Evolutionary conservation across 30 jellyfish, hydroid and myxozoan species (phyloP).

Genomic region (Chrysaora quinquecirrha): DNA sequence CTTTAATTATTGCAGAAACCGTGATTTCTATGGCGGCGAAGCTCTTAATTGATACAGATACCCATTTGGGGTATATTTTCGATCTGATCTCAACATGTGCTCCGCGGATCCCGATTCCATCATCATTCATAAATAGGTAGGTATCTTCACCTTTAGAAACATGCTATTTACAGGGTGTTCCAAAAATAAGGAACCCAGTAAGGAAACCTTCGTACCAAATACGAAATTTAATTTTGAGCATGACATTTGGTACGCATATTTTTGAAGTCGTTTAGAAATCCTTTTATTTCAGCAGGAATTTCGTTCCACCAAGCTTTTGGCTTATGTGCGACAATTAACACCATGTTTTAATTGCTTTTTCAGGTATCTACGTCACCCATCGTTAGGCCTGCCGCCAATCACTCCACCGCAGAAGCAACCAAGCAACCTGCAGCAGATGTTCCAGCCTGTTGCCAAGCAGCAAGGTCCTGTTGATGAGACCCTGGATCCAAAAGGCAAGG

Average conservation of each 20-base stretch:
- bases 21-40: conserved; percentile 86
- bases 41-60: conserved; percentile 23
- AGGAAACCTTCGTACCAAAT: too few relatives aligned
- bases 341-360: not conserved
- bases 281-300: too few relatives aligned
- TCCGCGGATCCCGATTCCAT: conserved; percentile 85
- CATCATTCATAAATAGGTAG: conserved; percentile 24
- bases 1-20: conserved; percentile 77
- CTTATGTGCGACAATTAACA: too few relatives aligned
- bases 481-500: conserved; percentile 90
- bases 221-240: too few relatives aligned
- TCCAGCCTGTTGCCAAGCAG: conserved; percentile 12
- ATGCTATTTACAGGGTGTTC: too few relatives aligned
- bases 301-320: too few relatives aligned
- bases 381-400: conserved; percentile 77
- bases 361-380: conserved; percentile 74
- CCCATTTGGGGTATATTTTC: conserved; percentile 67
- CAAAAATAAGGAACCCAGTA: too few relatives aligned
- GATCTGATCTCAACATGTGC: conserved; percentile 84
- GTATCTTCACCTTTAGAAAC: too few relatives aligned
- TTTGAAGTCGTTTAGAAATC: too few relatives aligned
- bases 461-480: conserved; percentile 41
- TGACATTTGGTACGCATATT: too few relatives aligned
- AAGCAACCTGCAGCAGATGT: conserved; percentile 63
- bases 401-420: conserved; percentile 17